Evolutionary conservation across 2,797 vertebrate genomes (phyloP).

Genomic region (Pangasius mekongensis): DNA sequence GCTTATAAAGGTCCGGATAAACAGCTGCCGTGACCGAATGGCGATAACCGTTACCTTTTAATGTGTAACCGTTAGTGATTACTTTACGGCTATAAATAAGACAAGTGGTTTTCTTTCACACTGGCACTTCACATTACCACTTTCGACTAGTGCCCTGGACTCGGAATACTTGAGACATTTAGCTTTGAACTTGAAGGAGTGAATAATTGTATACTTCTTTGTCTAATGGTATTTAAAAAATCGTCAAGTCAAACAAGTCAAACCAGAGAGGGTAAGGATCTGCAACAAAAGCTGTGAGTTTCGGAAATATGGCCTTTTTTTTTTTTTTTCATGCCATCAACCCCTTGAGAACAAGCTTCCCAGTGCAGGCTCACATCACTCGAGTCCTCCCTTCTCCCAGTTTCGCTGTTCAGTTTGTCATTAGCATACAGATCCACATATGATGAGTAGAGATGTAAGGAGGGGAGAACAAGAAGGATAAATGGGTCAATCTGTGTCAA

Average conservation of each 20-base stretch:
- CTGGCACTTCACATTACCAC: neutral
- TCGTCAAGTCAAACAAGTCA: neutral
- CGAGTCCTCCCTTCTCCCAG: neutral
- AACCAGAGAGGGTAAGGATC: neutral
- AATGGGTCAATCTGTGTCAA: slow-evolving; percentile 37
- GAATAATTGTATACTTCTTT: neutral
- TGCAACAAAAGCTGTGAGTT: neutral
- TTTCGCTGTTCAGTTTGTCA: neutral
- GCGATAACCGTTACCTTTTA: neutral
- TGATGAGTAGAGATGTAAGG: neutral
- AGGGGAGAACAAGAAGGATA: slow-evolving; percentile 11
- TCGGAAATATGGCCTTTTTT: neutral
- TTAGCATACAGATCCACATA: neutral
- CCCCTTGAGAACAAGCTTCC: neutral
- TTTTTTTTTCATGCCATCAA: neutral
- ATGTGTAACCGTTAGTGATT: neutral
- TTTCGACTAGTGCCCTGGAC: neutral
- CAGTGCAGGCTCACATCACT: neutral
- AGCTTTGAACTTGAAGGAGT: neutral
- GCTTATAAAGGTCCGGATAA: neutral
- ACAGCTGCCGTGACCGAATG: neutral
- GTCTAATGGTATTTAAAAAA: neutral
- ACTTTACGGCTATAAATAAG: neutral
- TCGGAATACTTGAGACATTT: neutral
- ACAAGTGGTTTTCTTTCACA: neutral